Conservation (phyloP, 2,113 vertebrate species). For the Struthio camelus region DNA sequence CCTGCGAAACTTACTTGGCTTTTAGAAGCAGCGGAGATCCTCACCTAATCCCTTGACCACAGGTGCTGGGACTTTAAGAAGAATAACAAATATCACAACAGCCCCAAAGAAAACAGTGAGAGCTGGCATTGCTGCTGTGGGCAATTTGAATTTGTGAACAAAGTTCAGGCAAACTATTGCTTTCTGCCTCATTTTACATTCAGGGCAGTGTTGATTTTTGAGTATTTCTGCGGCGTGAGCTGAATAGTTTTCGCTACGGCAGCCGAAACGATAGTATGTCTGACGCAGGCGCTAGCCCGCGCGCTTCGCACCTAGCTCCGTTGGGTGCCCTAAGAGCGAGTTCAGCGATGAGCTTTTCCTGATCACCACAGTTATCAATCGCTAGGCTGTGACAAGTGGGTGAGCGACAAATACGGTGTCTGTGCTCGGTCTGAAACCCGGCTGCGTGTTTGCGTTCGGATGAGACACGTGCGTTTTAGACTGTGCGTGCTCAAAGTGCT, state of each 20-base stretch:
- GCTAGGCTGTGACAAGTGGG: neutral
- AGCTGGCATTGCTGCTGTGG: neutral
- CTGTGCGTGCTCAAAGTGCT: neutral
- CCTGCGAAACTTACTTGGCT: conserved; percentile 17
- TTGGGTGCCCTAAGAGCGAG: neutral
- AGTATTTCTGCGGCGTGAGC: neutral
- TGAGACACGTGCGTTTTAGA: neutral
- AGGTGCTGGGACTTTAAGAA: conserved; percentile 54
- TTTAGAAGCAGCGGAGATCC: conserved; percentile 34
- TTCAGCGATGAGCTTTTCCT: neutral
- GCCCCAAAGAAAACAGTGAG: conserved; percentile 53
- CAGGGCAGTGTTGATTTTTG: conserved; percentile 17
- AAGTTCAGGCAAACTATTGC: conserved; percentile 36
- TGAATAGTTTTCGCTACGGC: neutral
- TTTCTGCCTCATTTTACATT: conserved; percentile 43
- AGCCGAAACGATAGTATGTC: neutral
- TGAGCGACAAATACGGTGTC: neutral
- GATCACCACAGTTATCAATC: neutral
- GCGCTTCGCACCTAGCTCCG: neutral
- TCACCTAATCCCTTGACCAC: conserved; percentile 53
- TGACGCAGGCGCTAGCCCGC: neutral
- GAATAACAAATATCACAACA: conserved; percentile 65
- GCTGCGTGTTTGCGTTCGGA: neutral
- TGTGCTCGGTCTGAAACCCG: neutral
- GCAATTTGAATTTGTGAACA: conserved; percentile 52